These are phyloP conservation scores for Drosophila meridionalis DNA, from an alignment of 2,888 invertebrate species.

Conservation along the genomic window DNA sequence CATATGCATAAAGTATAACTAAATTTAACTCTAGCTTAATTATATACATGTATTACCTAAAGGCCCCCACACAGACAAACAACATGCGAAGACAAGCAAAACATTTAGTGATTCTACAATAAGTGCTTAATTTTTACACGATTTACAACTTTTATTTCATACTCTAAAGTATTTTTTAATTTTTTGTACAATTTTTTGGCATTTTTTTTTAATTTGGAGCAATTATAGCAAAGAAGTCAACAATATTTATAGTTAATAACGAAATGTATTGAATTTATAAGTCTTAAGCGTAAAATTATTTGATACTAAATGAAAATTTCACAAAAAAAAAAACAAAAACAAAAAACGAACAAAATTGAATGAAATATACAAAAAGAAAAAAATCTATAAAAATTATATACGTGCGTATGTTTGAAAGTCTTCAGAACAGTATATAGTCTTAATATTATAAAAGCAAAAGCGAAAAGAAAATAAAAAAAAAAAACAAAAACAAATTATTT, in stretches of 20 bases:
- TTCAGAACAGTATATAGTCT: constrained; percentile 68
- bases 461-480: not conserved
- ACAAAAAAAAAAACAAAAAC: constrained; percentile 19
- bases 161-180: constrained; percentile 21
- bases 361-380: constrained; percentile 44
- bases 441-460: constrained; percentile 56
- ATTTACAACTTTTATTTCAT: constrained; percentile 44
- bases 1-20: constrained; percentile 45
- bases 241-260: constrained; percentile 64
- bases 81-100: constrained; percentile 74
- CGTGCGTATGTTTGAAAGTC: constrained; percentile 55
- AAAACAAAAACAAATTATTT: constrained; percentile 35
- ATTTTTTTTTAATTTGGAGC: constrained; percentile 64
- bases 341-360: constrained; percentile 52
- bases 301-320: constrained; percentile 28
- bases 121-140: constrained; percentile 67
- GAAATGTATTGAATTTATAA: constrained; percentile 82
- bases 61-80: constrained; percentile 61
- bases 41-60: constrained; percentile 32
- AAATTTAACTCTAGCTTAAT: constrained; percentile 73
- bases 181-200: constrained; percentile 55
- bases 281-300: constrained; percentile 62
- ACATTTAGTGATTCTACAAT: constrained; percentile 81
- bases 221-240: constrained; percentile 61
- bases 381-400: constrained; percentile 20